Evolutionary conservation across 2,888 invertebrate species (phyloP).

Genomic region (Unio pictorum): DNA sequence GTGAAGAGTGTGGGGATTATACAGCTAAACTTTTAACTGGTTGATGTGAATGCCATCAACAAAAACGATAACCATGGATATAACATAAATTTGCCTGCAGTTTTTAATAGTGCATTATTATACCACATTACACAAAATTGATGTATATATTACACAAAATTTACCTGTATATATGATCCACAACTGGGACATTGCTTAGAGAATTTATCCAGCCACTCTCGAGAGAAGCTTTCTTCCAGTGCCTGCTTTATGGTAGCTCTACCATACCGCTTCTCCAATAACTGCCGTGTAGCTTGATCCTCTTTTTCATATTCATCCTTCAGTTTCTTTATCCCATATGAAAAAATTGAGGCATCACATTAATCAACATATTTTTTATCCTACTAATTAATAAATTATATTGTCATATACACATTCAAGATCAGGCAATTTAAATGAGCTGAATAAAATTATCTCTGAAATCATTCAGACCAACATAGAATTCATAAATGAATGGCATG

Average conservation of each 20-base stretch:
- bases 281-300: conserved; percentile 67
- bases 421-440: too few relatives aligned
- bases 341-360: conserved; percentile 4
- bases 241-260: conserved; percentile 74
- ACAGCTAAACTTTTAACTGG: too few relatives aligned
- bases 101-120: too few relatives aligned
- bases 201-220: conserved; percentile 76
- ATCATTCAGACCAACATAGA: too few relatives aligned
- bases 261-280: conserved; percentile 76
- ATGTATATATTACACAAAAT: background rate
- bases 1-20: too few relatives aligned
- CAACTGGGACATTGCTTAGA: conserved; percentile 78
- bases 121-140: background rate
- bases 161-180: conserved; percentile 76
- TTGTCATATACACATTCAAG: too few relatives aligned
- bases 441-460: too few relatives aligned
- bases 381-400: too few relatives aligned
- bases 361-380: background rate
- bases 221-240: conserved; percentile 75
- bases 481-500: too few relatives aligned
- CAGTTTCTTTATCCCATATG: conserved; percentile 73
- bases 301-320: conserved; percentile 74
- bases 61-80: too few relatives aligned
- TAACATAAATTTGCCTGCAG: too few relatives aligned
- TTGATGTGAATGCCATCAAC: too few relatives aligned